phyloP scores from a whole-genome alignment of 2,797 vertebrate genomes.

The Dermochelys coriacea region DNA sequence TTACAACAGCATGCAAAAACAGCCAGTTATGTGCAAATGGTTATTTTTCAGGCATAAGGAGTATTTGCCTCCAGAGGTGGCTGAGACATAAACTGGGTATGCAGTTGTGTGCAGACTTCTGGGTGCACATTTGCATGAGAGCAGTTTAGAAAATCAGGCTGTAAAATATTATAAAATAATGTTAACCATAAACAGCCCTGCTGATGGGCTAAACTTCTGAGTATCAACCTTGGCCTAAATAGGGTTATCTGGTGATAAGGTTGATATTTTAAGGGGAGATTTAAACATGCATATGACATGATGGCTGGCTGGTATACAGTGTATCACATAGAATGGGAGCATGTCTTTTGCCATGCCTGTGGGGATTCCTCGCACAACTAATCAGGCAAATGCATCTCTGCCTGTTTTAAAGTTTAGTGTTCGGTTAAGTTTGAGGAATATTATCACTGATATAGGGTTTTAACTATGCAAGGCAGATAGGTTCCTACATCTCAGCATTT shows the following conservation, averaged over 20 bases:
- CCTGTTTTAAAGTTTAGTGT: not conserved
- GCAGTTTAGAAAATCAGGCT: not conserved
- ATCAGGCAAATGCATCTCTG: not conserved
- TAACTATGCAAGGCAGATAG: constrained; percentile 6
- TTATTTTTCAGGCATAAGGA: not conserved
- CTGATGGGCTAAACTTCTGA: not conserved
- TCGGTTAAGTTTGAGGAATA: not conserved
- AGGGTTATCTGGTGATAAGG: not conserved
- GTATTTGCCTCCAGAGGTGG: not conserved
- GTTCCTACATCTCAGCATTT: not conserved
- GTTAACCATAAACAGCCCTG: not conserved
- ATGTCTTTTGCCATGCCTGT: not conserved
- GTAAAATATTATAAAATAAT: not conserved
- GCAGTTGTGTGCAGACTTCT: not conserved
- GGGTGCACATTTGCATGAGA: not conserved
- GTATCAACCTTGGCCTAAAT: not conserved
- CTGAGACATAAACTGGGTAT: not conserved
- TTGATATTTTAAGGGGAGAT: not conserved
- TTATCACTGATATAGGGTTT: not conserved
- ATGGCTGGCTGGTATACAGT: not conserved
- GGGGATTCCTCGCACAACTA: not conserved
- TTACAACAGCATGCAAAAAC: not conserved
- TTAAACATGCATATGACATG: not conserved
- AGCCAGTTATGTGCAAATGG: not conserved
- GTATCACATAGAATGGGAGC: not conserved